Base-by-base conservation (phyloP, 2,888 invertebrate genomes). In the Lasius fuliginosus region DNA sequence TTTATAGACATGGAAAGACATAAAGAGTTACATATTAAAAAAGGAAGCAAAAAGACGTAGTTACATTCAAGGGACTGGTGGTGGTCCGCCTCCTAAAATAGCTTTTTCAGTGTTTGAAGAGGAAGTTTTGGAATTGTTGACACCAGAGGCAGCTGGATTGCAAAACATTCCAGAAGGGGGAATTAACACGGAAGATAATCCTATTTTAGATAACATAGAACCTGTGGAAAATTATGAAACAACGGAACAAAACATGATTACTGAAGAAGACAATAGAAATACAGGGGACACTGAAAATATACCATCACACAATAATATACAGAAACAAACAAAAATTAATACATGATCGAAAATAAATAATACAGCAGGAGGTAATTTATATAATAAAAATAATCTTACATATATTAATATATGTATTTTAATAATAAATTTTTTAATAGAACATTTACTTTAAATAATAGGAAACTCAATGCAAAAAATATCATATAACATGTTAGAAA, bases 1-100 rank as follows among this genome's bases (percentile, higher is more conserved):
- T 30, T 60, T 60, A 18, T 62, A 62, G 62, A 33, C 62, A 62
- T 62, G 62, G 62, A 62, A 62, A 62, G 62, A 62, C 3, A 62
- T 62, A 1, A 62, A 62, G 30, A 9, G 9, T 3, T 62, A 62
- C 0, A 62, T 33, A 5, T 62, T 62, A 18, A 62, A 62, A 1
- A 62, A 62, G 33, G 18, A 33, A 18, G 18, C 62, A 3, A 62
- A 62, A 9, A 62, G 62, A 9, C 62, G 33, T 1, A 62, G 1
- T 33, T 18, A 62, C 15, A 3, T 33, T 6, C 62, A 62, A 62
- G 33, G 60, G 8, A 62, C 60, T 33, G 62, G 33, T 33, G 62
- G 62, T 33, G 30, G 30, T 30, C 60, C 30, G 3, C 30, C 15
- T 33, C 18, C 9, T 33, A 62, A 62, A 62, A 62, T 62, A 62